Evolutionary conservation across 1,140 invertebrate species (phyloP), one percentile per base, ranked within the genome.

Genomic region (Ylistrum balloti): DNA sequence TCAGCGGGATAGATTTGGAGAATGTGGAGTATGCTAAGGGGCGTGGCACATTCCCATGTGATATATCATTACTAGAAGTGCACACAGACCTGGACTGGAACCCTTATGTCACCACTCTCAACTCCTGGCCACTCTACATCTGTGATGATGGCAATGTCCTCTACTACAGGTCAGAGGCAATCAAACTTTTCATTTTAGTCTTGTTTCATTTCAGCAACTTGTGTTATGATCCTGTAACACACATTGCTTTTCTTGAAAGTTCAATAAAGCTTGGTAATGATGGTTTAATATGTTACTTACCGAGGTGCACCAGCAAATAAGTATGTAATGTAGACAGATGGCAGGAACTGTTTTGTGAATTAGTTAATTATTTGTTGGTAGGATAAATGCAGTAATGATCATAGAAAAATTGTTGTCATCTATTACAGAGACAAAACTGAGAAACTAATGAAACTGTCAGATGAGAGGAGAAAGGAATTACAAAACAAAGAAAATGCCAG

Each of bases 21-120:
- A 95, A 97, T 94, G 95, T 98, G 85, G 97, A 97, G 89, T 97
- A 98, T 95, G 97, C 97, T 33, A 97, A 97, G 95, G 96, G 97
- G 48, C 96, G 97, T 92, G 96, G 96, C 2, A 95, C 96, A 38
- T 97, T 97, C 93, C 97, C 97, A 0, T 97, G 96, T 95, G 97
- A 97, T 92, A 96, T 97, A 91, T 97, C 97, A 87, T 94, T 97
- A 33, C 93, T 97, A 87, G 96, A 96, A 89, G 96, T 97, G n/a
- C 96, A 97, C 89, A 96, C 94, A 33, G 97, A 97, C 48, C 93
- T 97, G 41, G 97, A 97, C 34, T 98, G 97, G 97, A 96, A 97
- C 88, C 95, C 96, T 3, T 94, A 96, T 85, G 94, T 95, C 13
- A 95, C 95, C 13, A 95, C 95, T 86, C 92, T 97, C n/a, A 96